Percentiles rank a stretch among this genome's conserved stretches.
phyloP scores from a whole-genome alignment of 2,113 vertebrate species.

The Otolemur garnettii region DNA sequence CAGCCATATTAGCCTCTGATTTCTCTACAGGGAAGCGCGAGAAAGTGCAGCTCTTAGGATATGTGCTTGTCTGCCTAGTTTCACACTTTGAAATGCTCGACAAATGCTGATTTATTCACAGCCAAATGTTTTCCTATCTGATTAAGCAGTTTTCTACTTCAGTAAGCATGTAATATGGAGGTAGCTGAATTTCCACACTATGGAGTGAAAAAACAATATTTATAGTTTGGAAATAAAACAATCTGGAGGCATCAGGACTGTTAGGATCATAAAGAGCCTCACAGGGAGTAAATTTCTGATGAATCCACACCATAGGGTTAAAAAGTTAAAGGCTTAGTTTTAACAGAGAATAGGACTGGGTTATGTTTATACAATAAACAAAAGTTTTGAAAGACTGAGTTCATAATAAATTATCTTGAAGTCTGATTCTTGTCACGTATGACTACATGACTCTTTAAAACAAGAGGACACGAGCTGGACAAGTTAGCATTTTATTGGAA shows the following conservation, averaged over 20 bases:
- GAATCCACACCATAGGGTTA: slow-evolving; percentile 74
- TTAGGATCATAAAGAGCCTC: slow-evolving; percentile 87
- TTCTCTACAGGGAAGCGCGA: slow-evolving; percentile 86
- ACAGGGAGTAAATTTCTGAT: slow-evolving; percentile 84
- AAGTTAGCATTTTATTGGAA: slow-evolving; percentile 60
- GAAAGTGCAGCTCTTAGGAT: slow-evolving; percentile 86
- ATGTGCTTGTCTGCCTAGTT: slow-evolving; percentile 84
- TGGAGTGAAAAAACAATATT: slow-evolving; percentile 90
- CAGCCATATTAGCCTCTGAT: slow-evolving; percentile 83
- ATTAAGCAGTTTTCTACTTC: slow-evolving; percentile 92
- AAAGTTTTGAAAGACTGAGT: slow-evolving; percentile 67
- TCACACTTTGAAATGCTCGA: slow-evolving; percentile 90
- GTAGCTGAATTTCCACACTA: slow-evolving; percentile 88
- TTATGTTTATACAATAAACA: slow-evolving; percentile 87
- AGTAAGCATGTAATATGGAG: slow-evolving; percentile 89
- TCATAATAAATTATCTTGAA: slow-evolving; percentile 85
- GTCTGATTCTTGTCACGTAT: slow-evolving; percentile 74
- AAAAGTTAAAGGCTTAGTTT: slow-evolving; percentile 79
- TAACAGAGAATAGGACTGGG: slow-evolving; percentile 74
- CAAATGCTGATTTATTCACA: slow-evolving; percentile 89
- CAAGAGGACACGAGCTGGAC: slow-evolving; percentile 68
- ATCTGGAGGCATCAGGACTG: slow-evolving; percentile 82
- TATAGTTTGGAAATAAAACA: slow-evolving; percentile 91
- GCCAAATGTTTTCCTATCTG: slow-evolving; percentile 91
- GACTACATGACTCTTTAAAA: slow-evolving; percentile 62